Evolutionary conservation across 2,888 invertebrate species (phyloP).

Genomic region (Cataglyphis altisquamis): DNA sequence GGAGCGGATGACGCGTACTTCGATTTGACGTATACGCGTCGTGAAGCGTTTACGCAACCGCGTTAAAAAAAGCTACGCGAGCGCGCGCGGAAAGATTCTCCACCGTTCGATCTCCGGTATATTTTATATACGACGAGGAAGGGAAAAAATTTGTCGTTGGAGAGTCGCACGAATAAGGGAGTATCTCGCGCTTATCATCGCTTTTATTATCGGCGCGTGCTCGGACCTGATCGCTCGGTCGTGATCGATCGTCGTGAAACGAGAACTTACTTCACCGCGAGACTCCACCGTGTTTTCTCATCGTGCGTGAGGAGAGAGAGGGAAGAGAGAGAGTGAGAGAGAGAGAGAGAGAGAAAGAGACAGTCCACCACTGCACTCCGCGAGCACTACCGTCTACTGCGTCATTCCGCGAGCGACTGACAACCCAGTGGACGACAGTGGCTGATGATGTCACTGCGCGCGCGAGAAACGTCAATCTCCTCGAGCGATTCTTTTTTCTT

Average conservation of each 20-base stretch:
- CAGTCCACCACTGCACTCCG: conserved; percentile 71
- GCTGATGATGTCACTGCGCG: conserved; percentile 65
- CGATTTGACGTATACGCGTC: background rate
- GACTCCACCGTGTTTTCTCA: conserved; percentile 78
- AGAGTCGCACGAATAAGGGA: background rate
- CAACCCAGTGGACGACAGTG: conserved; percentile 70
- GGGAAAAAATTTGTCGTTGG: background rate
- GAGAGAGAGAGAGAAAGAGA: background rate
- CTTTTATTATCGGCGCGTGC: background rate
- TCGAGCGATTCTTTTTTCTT: background rate
- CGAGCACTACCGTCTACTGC: conserved; percentile 78
- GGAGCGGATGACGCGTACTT: background rate
- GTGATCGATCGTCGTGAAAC: background rate
- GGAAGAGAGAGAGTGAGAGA: background rate
- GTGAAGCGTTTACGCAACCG: conserved; percentile 26
- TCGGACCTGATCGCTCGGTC: background rate
- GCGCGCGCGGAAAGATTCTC: background rate
- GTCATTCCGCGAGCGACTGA: conserved; percentile 80
- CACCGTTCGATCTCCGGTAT: background rate
- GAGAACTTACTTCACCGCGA: conserved; percentile 77
- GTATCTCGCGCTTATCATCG: background rate
- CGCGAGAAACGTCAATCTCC: conserved; percentile 39
- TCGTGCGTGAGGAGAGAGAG: conserved; percentile 75
- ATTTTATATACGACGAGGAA: background rate
- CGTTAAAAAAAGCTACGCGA: conserved; percentile 36